A percentile compares a stretch with the other conserved stretches of the same genome.
These are phyloP conservation scores for Corythornis cristatus DNA, from an alignment of 2,113 vertebrate genomes.

Conservation along the genomic window DNA sequence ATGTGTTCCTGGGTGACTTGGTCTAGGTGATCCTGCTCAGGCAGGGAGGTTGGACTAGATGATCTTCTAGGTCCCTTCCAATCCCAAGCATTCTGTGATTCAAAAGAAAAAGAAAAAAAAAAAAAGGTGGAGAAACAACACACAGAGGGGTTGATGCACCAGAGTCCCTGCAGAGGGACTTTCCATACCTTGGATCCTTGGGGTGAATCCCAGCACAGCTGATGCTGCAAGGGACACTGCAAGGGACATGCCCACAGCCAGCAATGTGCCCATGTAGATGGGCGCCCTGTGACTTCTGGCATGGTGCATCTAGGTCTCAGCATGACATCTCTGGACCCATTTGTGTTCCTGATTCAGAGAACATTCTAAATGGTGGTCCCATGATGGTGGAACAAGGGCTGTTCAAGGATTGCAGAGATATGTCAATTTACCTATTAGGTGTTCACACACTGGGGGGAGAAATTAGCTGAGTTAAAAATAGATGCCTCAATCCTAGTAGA, in stretches of 20 bases:
- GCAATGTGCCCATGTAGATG: rapidly evolving
- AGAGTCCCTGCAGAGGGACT: background rate
- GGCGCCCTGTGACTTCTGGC: background rate
- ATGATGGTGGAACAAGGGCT: rapidly evolving
- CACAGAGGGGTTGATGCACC: background rate
- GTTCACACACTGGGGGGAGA: rapidly evolving
- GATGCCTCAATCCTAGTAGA: background rate
- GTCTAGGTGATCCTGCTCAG: too few species aligned
- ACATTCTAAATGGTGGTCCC: rapidly evolving
- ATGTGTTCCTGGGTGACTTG: too few species aligned
- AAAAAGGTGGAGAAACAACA: background rate
- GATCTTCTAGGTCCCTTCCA: too few species aligned
- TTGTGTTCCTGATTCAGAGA: background rate
- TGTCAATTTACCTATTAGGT: background rate
- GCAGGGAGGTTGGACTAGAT: too few species aligned
- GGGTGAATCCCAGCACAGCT: rapidly evolving
- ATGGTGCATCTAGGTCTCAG: background rate
- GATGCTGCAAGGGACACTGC: background rate
- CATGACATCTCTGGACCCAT: rapidly evolving
- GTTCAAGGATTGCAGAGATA: background rate
- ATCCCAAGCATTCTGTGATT: too few species aligned
- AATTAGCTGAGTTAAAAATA: background rate
- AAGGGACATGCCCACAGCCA: background rate
- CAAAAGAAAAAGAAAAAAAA: background rate
- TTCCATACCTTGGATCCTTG: background rate